phyloP scores from a whole-genome alignment of 2,797 vertebrate species.

The Saguinus oedipus region DNA sequence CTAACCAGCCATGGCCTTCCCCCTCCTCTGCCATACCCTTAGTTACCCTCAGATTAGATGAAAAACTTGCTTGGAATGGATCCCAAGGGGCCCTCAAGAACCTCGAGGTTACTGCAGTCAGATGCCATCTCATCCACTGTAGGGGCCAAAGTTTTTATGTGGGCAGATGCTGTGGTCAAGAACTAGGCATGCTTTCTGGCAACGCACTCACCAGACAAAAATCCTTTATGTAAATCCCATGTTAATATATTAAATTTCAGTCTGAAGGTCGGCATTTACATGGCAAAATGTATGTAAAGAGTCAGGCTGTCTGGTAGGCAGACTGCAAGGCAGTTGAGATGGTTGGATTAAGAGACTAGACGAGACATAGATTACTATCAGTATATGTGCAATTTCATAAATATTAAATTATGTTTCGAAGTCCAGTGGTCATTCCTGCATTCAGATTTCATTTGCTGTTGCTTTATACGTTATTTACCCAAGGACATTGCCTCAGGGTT shows the following conservation, averaged over 20 bases:
- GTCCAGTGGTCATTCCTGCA: constrained; percentile 70
- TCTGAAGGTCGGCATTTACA: constrained; percentile 36
- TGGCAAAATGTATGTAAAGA: constrained; percentile 14
- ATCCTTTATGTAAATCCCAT: constrained; percentile 4
- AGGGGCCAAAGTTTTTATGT: not conserved
- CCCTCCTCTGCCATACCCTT: not conserved
- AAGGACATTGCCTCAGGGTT: constrained; percentile 79
- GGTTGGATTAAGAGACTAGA: constrained; percentile 2
- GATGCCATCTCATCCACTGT: not conserved
- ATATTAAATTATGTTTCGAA: constrained; percentile 74
- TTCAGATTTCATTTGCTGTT: constrained; percentile 79
- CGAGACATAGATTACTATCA: not conserved
- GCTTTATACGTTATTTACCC: constrained; percentile 81
- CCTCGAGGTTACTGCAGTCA: not conserved
- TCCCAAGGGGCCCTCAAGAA: not conserved
- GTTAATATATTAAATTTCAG: constrained; percentile 65
- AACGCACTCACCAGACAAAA: constrained; percentile 9
- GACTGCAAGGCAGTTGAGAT: not conserved
- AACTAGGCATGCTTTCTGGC: constrained; percentile 36
- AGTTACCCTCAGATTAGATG: not conserved
- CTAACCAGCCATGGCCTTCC: not conserved
- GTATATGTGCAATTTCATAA: constrained; percentile 55
- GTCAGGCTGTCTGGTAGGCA: not conserved
- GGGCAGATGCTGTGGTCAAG: constrained; percentile 11
- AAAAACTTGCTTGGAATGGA: not conserved